Evolutionary conservation across 2,888 invertebrate genomes (phyloP).

Genomic region (Meganola albula): DNA sequence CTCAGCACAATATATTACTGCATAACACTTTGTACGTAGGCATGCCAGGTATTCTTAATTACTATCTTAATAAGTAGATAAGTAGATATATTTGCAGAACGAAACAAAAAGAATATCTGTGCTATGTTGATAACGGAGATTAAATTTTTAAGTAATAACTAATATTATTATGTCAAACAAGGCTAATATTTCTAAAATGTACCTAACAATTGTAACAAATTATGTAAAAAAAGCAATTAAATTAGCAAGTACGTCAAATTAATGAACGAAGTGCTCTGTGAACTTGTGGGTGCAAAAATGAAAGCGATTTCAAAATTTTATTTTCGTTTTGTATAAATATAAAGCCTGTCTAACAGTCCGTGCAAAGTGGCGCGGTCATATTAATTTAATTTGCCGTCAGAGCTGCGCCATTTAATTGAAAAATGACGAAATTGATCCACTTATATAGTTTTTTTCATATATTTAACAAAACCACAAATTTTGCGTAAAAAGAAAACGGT

Average conservation of each 20-base stretch:
- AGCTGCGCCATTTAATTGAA: constrained; percentile 20
- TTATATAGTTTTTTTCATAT: constrained; percentile 10
- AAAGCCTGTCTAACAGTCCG: constrained; percentile 22
- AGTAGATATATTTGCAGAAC: constrained; percentile 20
- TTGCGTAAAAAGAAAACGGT: too few species aligned
- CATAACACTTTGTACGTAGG: constrained; percentile 15
- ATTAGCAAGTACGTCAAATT: too few species aligned
- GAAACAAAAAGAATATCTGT: constrained; percentile 13
- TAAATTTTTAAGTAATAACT: too few species aligned
- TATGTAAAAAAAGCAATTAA: too few species aligned
- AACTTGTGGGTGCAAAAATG: too few species aligned
- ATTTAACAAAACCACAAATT: constrained; percentile 5
- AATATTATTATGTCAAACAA: too few species aligned
- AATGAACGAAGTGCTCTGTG: too few species aligned
- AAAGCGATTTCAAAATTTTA: constrained; percentile 23
- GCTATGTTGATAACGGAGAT: constrained; percentile 5
- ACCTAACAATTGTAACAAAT: too few species aligned
- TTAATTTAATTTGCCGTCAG: constrained; percentile 25
- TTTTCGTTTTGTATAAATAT: constrained; percentile 20
- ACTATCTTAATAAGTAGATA: too few species aligned
- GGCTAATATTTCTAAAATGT: too few species aligned
- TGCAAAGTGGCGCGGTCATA: constrained; percentile 24
- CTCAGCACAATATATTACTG: constrained; percentile 21
- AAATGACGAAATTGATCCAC: constrained; percentile 20
- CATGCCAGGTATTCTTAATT: too few species aligned